Evolutionary conservation across 2,888 invertebrate genomes (phyloP).

Genomic region (Eremobia ochroleuca): DNA sequence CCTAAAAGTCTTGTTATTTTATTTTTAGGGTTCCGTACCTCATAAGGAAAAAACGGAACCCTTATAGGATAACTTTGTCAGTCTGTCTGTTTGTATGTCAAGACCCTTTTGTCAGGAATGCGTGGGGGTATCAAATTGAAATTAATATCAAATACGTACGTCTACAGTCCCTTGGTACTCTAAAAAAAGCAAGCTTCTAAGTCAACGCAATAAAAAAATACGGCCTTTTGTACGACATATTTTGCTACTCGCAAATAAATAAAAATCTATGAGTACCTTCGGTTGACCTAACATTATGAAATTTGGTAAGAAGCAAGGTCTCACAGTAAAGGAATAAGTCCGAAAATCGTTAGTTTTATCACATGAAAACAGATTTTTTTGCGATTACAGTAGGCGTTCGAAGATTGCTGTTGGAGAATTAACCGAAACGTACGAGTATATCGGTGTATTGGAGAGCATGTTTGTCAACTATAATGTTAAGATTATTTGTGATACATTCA

Average conservation of each 20-base stretch:
- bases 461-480: background rate
- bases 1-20: background rate
- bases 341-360: background rate
- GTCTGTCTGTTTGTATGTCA: background rate
- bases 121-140: background rate
- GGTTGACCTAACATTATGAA: background rate
- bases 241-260: background rate
- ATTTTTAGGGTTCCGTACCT: constrained; percentile 1
- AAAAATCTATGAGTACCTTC: background rate
- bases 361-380: background rate
- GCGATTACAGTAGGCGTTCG: background rate
- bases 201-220: background rate
- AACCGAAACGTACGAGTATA: background rate
- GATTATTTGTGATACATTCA: background rate
- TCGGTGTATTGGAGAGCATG: background rate
- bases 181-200: background rate
- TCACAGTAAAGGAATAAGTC: background rate
- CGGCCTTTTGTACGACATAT: background rate
- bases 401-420: background rate
- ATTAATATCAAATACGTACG: background rate
- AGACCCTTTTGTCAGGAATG: background rate
- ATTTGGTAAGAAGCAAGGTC: background rate
- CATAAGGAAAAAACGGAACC: background rate
- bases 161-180: background rate
- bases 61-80: background rate